Percentiles rank a stretch among this genome's conserved stretches.
Conservation (phyloP, 1,140 invertebrate species). For the Camponotus vicinus region DNA sequence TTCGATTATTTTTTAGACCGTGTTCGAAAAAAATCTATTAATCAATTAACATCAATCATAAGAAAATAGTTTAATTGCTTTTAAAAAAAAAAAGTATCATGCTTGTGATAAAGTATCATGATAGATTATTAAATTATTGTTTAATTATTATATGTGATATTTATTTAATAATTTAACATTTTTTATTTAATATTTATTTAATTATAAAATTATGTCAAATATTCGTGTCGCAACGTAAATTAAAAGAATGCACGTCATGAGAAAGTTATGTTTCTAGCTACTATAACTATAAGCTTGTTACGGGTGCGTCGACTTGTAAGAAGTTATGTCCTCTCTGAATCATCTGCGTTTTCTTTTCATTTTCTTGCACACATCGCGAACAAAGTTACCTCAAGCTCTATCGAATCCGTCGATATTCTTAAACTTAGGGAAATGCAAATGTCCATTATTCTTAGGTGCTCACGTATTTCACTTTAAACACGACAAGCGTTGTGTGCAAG, state of each 20-base stretch:
- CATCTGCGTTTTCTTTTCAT: neutral
- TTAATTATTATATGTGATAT: too few species aligned
- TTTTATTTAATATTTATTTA: too few species aligned
- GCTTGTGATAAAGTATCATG: neutral
- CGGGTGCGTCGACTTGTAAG: constrained; percentile 12
- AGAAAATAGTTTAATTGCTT: neutral
- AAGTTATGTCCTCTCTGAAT: constrained; percentile 30
- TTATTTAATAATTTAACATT: too few species aligned
- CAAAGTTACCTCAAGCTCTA: neutral
- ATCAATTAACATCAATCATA: neutral
- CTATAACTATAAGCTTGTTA: neutral
- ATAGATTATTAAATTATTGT: too few species aligned
- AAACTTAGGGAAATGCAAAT: neutral
- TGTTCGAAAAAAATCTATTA: neutral
- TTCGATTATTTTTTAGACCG: neutral
- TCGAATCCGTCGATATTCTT: neutral
- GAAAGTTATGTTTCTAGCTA: constrained; percentile 12
- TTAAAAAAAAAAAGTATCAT: neutral
- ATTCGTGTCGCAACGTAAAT: constrained; percentile 7
- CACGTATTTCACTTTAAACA: constrained; percentile 3
- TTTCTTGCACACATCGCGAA: neutral
- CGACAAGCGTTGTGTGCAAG: neutral
- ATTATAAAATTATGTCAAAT: neutral
- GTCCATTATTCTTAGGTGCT: neutral
- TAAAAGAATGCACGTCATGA: constrained; percentile 22